Percentiles rank a stretch among this genome's conserved stretches.
phyloP scores from a whole-genome alignment of 2,888 invertebrate genomes.

The Drosophila atroscutellata region DNA sequence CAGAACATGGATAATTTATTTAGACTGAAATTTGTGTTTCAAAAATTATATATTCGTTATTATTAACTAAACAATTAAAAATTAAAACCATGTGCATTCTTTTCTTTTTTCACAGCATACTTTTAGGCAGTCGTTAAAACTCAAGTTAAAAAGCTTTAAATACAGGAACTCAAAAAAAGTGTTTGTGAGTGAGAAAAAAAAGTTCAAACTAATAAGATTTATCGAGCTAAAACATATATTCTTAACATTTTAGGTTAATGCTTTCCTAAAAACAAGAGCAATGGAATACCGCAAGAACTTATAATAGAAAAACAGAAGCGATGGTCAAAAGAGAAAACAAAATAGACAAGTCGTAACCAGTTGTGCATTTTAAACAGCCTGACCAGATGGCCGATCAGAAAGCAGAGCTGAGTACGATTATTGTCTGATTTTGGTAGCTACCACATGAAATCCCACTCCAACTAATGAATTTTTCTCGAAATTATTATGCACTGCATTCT shows the following conservation, averaged over 20 bases:
- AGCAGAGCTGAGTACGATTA: not conserved
- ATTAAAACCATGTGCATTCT: too few species aligned
- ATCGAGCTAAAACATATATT: not conserved
- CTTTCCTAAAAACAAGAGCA: not conserved
- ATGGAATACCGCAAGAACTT: not conserved
- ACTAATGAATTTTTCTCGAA: not conserved
- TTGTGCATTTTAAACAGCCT: conserved; percentile 22
- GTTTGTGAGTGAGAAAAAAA: not conserved
- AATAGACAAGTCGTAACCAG: conserved; percentile 2
- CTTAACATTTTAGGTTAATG: not conserved
- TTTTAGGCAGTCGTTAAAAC: conserved; percentile 15
- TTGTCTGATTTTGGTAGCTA: not conserved
- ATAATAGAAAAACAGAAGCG: not conserved
- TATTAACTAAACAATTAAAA: too few species aligned
- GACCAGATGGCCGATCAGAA: conserved; percentile 2
- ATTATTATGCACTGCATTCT: not conserved
- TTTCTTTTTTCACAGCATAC: conserved; percentile 1
- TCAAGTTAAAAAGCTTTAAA: not conserved
- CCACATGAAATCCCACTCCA: conserved; percentile 2
- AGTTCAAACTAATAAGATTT: not conserved
- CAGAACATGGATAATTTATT: not conserved
- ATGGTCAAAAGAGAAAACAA: conserved; percentile 14
- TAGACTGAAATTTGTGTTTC: not conserved
- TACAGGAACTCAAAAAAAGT: not conserved
- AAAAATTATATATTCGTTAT: not conserved